phyloP scores from a whole-genome alignment of 1,140 invertebrate genomes.

The Ericerus pela region DNA sequence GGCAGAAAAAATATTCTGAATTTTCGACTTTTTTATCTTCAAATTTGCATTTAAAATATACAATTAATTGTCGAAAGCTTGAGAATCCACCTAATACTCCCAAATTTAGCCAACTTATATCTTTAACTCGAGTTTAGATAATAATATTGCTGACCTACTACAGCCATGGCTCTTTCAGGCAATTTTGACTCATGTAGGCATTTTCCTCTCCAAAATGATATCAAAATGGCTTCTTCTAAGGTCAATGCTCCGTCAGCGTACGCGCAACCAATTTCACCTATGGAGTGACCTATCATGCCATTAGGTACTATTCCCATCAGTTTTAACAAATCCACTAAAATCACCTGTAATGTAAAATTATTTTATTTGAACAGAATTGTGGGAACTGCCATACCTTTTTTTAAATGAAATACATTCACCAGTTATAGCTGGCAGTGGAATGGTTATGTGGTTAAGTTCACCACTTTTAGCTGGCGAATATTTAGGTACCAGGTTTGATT shows the following conservation, averaged over 20 bases:
- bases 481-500: too few relatives aligned
- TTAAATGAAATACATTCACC: not conserved
- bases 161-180: conserved; percentile 26
- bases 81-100: not conserved
- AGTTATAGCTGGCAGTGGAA: not conserved
- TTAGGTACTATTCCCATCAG: conserved; percentile 57
- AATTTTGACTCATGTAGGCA: conserved; percentile 39
- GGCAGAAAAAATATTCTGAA: not conserved
- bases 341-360: too few relatives aligned
- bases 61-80: not conserved
- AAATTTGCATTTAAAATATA: not conserved
- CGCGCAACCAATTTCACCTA: conserved; percentile 73
- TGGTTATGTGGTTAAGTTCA: too few relatives aligned
- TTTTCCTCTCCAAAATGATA: conserved; percentile 47
- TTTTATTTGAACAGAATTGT: not conserved
- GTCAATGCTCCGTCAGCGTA: conserved; percentile 78
- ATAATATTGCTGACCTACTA: conserved; percentile 5
- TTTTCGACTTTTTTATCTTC: not conserved
- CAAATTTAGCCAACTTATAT: too few relatives aligned
- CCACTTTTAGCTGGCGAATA: too few relatives aligned
- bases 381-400: not conserved
- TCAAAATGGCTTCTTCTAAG: conserved; percentile 63
- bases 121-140: not conserved
- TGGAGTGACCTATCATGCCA: conserved; percentile 77
- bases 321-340: conserved; percentile 58